Evolutionary conservation across 2,888 invertebrate genomes (phyloP), one percentile per base, ranked within the genome.

Genomic region (Coenonympha glycerion): DNA sequence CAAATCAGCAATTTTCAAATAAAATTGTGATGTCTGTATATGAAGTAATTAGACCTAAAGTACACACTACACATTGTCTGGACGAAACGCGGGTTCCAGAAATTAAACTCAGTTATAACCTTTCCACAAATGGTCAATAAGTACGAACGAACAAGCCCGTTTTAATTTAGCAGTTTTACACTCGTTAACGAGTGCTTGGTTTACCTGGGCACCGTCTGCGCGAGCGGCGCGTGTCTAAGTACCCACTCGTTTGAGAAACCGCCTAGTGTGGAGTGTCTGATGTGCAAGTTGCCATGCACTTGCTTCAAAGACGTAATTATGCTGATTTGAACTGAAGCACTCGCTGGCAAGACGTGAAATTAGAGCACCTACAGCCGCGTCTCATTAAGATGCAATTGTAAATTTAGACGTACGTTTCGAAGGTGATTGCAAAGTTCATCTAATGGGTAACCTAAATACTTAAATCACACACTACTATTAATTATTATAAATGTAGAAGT

Each of bases 301-400:
- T 49, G 53, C 47, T 47, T 52, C 53, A 56, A 58, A 58, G 57
- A 58, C 56, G 51, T 56, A 58, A 56, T 58, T 58, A 58, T 56
- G 53, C 56, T 52, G 56, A 58, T 58, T 58, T 53, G 51, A 39
- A 30, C 47, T 52, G 39, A 39, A 53, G 53, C 51, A 53, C 53
- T 55, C 47, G 37, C 52, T 40, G 40, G 55, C 37, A 53, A 53
- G 53, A 56, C 34, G 56, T 45, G 33, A 56, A 56, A 58, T 56
- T 58, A 53, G 49, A 44, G 53, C 47, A 51, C 41, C 55, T 48
- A 34, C 48, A 42, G 28, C 39, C 30, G 26, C 33, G 45, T 51
- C 42, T 53, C 50, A 51, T 53, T 53, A 48, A 33, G 31, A 11
- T 41, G 36, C 45, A 39, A 41, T 53, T 53, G 49, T 52, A 47